Conservation (phyloP, 2,113 vertebrate species). For the Daboia siamensis region DNA sequence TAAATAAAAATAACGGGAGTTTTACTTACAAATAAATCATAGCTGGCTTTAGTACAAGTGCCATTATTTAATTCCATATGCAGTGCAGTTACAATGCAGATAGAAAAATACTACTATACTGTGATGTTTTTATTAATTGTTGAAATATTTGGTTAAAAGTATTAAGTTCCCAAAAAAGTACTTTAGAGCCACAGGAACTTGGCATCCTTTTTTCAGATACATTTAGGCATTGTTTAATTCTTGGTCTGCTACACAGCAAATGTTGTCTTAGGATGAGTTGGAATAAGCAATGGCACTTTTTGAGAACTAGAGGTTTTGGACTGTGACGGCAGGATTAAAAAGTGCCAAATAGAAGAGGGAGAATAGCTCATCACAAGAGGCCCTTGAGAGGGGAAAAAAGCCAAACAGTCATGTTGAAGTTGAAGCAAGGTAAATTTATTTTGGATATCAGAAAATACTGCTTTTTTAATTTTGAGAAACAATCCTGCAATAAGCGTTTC, state of each 20-base stretch:
- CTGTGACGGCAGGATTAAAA: background rate
- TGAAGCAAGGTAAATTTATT: background rate
- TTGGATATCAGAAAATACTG: background rate
- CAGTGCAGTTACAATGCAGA: accelerated
- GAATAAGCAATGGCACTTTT: background rate
- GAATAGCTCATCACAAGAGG: background rate
- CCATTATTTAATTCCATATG: background rate
- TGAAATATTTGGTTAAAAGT: background rate
- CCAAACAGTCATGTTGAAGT: background rate
- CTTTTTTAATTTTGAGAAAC: background rate
- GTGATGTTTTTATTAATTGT: accelerated
- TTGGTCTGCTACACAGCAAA: background rate
- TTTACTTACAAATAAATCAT: background rate
- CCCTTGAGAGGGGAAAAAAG: background rate
- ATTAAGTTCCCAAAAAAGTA: accelerated
- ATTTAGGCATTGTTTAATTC: background rate
- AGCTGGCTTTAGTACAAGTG: background rate
- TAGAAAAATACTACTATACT: accelerated
- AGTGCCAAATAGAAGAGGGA: background rate
- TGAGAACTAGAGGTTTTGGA: background rate
- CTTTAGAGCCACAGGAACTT: background rate
- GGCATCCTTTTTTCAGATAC: background rate
- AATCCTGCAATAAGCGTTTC: slow-evolving; percentile 3
- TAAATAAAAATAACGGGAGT: background rate
- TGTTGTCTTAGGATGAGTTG: background rate